A percentile compares a stretch with the other conserved stretches of the same genome.
phyloP scores from a whole-genome alignment of 2,797 vertebrate species.

The Scolopax rusticola region DNA sequence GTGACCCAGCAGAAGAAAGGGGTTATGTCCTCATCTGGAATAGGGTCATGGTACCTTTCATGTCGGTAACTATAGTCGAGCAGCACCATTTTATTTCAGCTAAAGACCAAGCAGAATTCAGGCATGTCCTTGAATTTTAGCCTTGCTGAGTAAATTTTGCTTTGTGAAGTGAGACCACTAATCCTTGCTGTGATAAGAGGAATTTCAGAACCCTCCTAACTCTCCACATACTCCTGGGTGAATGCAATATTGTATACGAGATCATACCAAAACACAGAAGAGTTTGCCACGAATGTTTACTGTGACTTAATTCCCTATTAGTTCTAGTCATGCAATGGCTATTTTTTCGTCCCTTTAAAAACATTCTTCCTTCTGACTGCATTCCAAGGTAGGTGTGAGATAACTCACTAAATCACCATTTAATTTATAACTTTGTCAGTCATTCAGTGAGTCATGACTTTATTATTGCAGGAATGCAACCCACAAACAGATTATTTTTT shows the following conservation, averaged over 20 bases:
- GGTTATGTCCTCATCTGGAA: not conserved
- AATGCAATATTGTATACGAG: not conserved
- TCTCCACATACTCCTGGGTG: not conserved
- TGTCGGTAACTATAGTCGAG: not conserved
- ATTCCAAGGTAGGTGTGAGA: constrained; percentile 58
- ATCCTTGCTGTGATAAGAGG: not conserved
- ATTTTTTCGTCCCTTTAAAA: constrained; percentile 22
- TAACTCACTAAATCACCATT: constrained; percentile 41
- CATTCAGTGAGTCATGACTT: constrained; percentile 40
- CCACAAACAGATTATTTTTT: constrained; percentile 41
- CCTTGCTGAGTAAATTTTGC: not conserved
- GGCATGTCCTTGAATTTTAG: not conserved
- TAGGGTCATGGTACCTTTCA: not conserved
- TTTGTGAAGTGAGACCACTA: not conserved
- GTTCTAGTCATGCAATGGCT: constrained; percentile 17
- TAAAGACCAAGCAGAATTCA: not conserved
- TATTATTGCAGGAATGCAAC: constrained; percentile 42
- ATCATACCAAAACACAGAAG: not conserved
- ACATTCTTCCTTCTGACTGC: constrained; percentile 4
- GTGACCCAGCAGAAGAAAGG: not conserved
- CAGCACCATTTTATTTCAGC: not conserved
- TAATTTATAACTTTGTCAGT: constrained; percentile 61
- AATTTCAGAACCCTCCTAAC: not conserved
- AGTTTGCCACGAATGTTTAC: not conserved
- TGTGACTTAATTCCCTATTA: constrained; percentile 23